Evolutionary conservation across 1,140 invertebrate genomes (phyloP).

Genomic region (Leucophenga varia): DNA sequence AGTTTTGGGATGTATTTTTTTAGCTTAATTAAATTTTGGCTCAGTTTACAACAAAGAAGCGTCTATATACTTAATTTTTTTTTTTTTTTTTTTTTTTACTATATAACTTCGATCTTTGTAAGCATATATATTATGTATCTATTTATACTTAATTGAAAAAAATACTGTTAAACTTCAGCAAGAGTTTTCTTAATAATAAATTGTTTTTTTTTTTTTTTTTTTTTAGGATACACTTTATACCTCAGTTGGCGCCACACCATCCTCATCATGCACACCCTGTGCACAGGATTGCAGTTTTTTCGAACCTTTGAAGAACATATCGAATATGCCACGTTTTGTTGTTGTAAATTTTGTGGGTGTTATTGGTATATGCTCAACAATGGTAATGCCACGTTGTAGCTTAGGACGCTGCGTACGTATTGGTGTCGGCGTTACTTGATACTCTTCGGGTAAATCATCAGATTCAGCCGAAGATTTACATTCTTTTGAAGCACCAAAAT

Average conservation of each 20-base stretch:
- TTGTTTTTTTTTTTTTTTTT: conserved; percentile 10
- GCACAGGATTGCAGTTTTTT: conserved; percentile 43
- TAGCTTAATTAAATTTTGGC: too few relatives aligned
- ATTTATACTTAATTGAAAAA: too few relatives aligned
- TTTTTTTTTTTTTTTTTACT: too few relatives aligned
- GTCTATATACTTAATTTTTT: too few relatives aligned
- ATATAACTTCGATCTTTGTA: too few relatives aligned
- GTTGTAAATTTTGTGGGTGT: conserved; percentile 34
- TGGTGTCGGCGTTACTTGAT: conserved; percentile 16
- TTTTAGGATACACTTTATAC: conserved; percentile 27
- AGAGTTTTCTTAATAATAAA: too few relatives aligned
- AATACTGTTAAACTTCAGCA: conserved; percentile 55
- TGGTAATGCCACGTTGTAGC: conserved; percentile 41
- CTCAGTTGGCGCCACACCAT: conserved; percentile 34
- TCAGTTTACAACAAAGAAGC: too few relatives aligned
- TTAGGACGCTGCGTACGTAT: conserved; percentile 23
- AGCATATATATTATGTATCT: too few relatives aligned
- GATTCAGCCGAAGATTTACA: conserved; percentile 27
- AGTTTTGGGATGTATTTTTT: too few relatives aligned
- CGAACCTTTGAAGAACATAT: conserved; percentile 47
- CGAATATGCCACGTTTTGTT: conserved; percentile 35
- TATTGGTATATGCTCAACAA: conserved; percentile 45
- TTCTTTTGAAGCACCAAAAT: conserved; percentile 23
- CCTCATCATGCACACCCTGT: conserved; percentile 20
- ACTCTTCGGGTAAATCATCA: conserved; percentile 24